Percentiles rank a stretch among this genome's conserved stretches.
Conservation (phyloP, 2,113 vertebrate genomes). For the Crypturellus undulatus region DNA sequence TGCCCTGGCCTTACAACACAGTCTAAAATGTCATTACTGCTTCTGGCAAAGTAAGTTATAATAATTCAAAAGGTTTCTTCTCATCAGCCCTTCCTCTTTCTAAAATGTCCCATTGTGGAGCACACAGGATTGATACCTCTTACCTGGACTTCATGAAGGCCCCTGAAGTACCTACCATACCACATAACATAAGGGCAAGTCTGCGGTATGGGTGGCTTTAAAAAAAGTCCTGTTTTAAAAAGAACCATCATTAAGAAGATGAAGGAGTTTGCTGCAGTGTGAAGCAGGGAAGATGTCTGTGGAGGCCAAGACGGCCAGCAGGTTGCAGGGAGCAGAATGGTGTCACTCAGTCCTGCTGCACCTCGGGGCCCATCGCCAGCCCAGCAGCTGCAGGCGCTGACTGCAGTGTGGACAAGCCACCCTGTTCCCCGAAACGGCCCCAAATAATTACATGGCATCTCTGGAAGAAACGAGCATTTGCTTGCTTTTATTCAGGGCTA, state of each 20-base stretch:
- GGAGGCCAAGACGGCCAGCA: neutral
- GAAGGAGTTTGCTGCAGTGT: neutral
- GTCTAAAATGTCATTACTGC: neutral
- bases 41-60: neutral
- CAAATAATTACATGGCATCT: neutral
- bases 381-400: neutral
- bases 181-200: too few relatives aligned
- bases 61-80: neutral
- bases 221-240: neutral
- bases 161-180: too few relatives aligned
- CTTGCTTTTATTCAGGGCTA: neutral
- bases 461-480: neutral
- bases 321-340: neutral
- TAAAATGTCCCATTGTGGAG: neutral
- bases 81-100: neutral
- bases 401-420: neutral
- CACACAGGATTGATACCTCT: neutral
- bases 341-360: fast-evolving
- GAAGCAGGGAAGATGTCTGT: neutral
- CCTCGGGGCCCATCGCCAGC: neutral
- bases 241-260: neutral
- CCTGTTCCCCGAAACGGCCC: fast-evolving
- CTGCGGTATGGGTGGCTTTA: neutral
- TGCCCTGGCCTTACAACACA: neutral
- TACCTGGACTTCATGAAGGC: neutral